phyloP scores from a whole-genome alignment of 2,797 vertebrate species.

The Halcyon smyrnensis region DNA sequence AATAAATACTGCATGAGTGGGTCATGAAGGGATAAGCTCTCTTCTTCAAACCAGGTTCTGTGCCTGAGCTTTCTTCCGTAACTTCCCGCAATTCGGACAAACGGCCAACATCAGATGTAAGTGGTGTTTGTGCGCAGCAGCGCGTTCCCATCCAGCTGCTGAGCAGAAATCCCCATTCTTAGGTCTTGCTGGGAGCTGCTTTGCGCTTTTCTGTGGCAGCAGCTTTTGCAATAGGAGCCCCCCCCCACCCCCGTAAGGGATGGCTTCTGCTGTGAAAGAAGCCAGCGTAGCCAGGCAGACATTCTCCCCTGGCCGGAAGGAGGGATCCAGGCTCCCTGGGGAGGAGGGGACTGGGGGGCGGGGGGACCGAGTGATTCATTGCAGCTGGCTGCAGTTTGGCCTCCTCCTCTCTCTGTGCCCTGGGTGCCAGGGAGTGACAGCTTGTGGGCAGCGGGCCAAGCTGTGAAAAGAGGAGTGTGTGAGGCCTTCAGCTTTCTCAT shows the following conservation, averaged over 20 bases:
- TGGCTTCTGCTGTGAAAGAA: conserved; percentile 25
- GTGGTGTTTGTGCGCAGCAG: conserved; percentile 21
- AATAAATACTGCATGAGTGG: not conserved
- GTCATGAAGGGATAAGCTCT: not conserved
- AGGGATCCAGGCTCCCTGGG: conserved; percentile 54
- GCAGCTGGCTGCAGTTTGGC: conserved; percentile 71
- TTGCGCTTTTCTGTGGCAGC: not conserved
- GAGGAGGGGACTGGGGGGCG: conserved; percentile 19
- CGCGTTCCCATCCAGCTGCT: not conserved
- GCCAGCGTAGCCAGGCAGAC: not conserved
- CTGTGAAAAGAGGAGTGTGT: conserved; percentile 73
- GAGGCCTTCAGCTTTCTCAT: conserved; percentile 77
- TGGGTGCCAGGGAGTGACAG: conserved; percentile 75
- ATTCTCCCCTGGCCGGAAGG: conserved; percentile 67
- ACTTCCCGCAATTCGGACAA: conserved; percentile 27
- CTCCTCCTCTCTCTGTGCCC: conserved; percentile 62
- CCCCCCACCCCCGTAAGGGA: not conserved
- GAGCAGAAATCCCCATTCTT: not conserved
- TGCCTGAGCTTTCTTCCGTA: not conserved
- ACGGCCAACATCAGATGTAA: conserved; percentile 6
- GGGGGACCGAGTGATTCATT: conserved; percentile 33
- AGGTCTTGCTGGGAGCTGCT: not conserved
- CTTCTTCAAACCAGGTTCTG: not conserved
- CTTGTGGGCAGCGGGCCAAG: conserved; percentile 72
- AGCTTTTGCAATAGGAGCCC: conserved; percentile 15